phyloP scores from a whole-genome alignment of 2,888 invertebrate genomes.

The Cataglyphis livida region DNA sequence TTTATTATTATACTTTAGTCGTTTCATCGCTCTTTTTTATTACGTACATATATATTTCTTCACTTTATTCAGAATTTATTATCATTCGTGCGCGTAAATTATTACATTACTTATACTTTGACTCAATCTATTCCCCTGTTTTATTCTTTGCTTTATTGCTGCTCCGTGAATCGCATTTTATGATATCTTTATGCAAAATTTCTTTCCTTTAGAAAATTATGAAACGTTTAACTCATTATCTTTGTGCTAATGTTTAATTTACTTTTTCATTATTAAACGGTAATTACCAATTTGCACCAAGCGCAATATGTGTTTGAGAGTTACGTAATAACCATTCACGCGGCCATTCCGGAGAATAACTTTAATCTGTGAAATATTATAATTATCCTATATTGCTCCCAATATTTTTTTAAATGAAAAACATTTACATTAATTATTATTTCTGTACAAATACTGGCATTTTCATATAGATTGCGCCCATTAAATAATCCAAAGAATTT shows the following conservation, averaged over 20 bases:
- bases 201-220: conserved; percentile 19
- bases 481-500: conserved; percentile 20
- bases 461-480: conserved; percentile 18
- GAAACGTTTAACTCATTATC: conserved; percentile 16
- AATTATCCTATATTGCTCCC: background rate
- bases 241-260: conserved; percentile 10
- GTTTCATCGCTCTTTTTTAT: conserved; percentile 32
- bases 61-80: conserved; percentile 2
- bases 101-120: conserved; percentile 33
- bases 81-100: conserved; percentile 23
- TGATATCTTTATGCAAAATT: background rate
- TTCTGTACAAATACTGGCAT: background rate
- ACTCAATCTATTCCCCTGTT: conserved; percentile 2
- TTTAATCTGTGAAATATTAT: background rate
- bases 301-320: background rate
- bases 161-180: conserved; percentile 29
- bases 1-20: conserved; percentile 45
- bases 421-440: background rate
- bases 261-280: background rate
- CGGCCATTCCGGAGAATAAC: background rate
- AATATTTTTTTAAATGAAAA: conserved; percentile 6
- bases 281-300: conserved; percentile 16
- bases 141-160: conserved; percentile 31
- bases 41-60: conserved; percentile 14
- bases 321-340: conserved; percentile 5